A percentile compares a stretch with the other conserved stretches of the same genome.
Evolutionary conservation across 2,797 vertebrate genomes (phyloP).

Genomic region (Oophaga sylvatica): DNA sequence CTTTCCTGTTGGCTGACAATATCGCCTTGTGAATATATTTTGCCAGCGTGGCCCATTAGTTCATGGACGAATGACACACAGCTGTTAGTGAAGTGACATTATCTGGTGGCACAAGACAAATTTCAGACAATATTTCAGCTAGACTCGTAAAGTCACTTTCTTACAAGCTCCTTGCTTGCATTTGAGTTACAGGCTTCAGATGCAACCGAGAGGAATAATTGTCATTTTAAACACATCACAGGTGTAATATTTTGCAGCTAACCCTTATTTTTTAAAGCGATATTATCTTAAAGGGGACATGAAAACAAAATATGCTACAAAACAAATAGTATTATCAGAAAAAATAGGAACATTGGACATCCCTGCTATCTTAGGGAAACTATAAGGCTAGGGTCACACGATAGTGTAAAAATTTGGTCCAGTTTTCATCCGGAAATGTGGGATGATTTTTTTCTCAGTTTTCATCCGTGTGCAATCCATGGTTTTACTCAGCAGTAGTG

Average conservation of each 20-base stretch:
- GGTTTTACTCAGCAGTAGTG: too few species aligned
- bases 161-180: conserved; percentile 38
- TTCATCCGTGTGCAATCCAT: too few species aligned
- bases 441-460: too few species aligned
- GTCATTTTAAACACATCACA: conserved; percentile 48
- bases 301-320: background rate
- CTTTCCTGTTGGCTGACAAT: conserved; percentile 53
- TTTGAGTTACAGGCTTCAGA: conserved; percentile 41
- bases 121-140: conserved; percentile 72
- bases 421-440: too few species aligned
- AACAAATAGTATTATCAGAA: background rate
- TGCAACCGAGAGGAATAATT: conserved; percentile 43
- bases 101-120: conserved; percentile 78
- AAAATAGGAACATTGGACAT: background rate
- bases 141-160: conserved; percentile 59
- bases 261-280: background rate
- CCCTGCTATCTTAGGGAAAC: background rate
- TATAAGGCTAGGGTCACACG: background rate
- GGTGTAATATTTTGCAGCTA: conserved; percentile 8
- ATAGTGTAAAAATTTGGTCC: too few species aligned
- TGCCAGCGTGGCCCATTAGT: conserved; percentile 67
- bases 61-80: conserved; percentile 74
- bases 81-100: conserved; percentile 74
- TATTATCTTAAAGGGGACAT: conserved; percentile 18
- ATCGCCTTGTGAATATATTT: conserved; percentile 60